phyloP scores from a whole-genome alignment of 2,888 invertebrate species.

The Lasioglossum zephyrum region DNA sequence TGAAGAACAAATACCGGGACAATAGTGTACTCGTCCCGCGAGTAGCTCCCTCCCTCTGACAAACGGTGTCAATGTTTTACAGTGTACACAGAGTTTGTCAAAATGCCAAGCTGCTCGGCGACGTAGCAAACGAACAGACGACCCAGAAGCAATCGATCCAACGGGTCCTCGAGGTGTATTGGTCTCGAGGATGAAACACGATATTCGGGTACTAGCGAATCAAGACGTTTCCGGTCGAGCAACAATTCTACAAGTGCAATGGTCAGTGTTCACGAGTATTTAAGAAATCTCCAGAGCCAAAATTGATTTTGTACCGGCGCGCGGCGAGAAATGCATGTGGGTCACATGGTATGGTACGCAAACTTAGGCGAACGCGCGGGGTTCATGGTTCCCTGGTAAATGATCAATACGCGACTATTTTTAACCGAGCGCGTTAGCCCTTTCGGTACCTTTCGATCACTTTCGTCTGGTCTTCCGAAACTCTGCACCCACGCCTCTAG shows the following conservation, averaged over 20 bases:
- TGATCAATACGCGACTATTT: slow-evolving; percentile 11
- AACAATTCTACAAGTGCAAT: no score
- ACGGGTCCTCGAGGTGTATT: slow-evolving; percentile 1
- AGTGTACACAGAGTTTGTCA: slow-evolving; percentile 18
- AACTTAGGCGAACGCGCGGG: neutral
- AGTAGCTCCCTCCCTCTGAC: neutral
- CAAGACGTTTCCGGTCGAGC: neutral
- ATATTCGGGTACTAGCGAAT: neutral
- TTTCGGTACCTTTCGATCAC: slow-evolving; percentile 44
- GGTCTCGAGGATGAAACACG: slow-evolving; percentile 5
- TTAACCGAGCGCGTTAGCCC: slow-evolving; percentile 19
- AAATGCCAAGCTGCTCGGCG: slow-evolving; percentile 7
- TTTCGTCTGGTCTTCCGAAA: slow-evolving; percentile 12
- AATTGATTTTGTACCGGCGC: neutral
- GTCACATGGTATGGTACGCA: neutral
- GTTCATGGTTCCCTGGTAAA: neutral
- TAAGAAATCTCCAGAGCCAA: neutral
- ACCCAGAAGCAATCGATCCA: slow-evolving; percentile 14
- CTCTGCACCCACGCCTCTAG: neutral
- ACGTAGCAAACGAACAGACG: slow-evolving; percentile 4
- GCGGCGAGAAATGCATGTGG: neutral
- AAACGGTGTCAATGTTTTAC: slow-evolving; percentile 15
- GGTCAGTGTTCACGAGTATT: neutral
- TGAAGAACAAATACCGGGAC: slow-evolving; percentile 20
- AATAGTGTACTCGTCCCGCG: slow-evolving; percentile 3